Evolutionary conservation across 2,113 vertebrate species (phyloP), one percentile per base, ranked within the genome.

Genomic region (Indri indri): DNA sequence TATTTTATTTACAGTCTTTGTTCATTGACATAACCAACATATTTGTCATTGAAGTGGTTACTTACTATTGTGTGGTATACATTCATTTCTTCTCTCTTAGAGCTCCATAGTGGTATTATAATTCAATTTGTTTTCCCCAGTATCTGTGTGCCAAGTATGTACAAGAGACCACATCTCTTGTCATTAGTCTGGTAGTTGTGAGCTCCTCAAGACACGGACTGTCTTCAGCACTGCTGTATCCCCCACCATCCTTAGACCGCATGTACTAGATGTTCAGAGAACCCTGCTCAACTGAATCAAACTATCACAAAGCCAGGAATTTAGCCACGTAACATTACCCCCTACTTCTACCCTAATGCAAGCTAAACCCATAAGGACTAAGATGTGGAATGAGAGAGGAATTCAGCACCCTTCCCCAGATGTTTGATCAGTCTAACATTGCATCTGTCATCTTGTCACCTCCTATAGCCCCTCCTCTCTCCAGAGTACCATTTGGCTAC

Each of bases 101-200:
- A 94, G 37, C 37, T 68, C 85, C 84, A 79, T 71, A 54, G 89
- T 95, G 89, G 25, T 86, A 88, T 70, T 87, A 61, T 93, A 80
- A 97, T 90, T 93, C 96, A 85, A 42, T 92, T 95, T 96, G 80
- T 74, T 91, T 96, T 94, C 84, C 80, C 74, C 96, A 87, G 80
- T 92, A 92, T 84, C 68, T 98, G 68, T 12, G 18, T 87, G 88
- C 79, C 68, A 82, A 84, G 50, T 93, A 63, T 86, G 52, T 70
- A n/a, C 52, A 83, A 83, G 86, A 95, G 47, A 93, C 73, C 89
- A 70, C 52, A 80, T 80, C 90, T 88, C 70, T 97, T 74, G 23
- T 66, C 88, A 27, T 93, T 77, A 68, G 10, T 81, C 40, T 91
- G 77, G 86, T 61, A 66, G 22, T 37, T 86, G 66, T 79, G 22